Base-by-base conservation (phyloP, 2,113 vertebrate species). In the Hippolais icterina region DNA sequence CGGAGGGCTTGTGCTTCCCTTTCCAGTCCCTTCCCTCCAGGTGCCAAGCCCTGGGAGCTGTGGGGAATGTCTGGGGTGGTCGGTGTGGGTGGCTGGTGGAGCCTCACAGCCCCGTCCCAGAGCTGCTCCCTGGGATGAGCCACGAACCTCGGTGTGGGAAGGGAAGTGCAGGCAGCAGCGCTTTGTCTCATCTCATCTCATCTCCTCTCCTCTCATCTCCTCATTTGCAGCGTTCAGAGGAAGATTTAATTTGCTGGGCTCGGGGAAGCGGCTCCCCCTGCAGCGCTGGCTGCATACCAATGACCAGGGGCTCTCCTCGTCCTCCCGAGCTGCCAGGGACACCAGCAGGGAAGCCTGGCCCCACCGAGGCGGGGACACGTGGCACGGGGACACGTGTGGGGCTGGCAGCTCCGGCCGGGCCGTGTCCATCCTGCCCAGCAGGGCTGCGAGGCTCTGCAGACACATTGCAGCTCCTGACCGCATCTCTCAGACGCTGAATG, bases 191-290 rank as follows among this genome's bases (percentile, higher is more conserved):
- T 64, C 83, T 94, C 93, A 76, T 76, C 95, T 94, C 81, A 65
- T 96, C 71, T 63, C 75, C 4, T 95, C 91, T 94, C 74, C 10
- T 68, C 91, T 95, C 93, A 70, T 89, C 90, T 94, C 79, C 95
- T 95, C 87, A 77, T 95, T 94, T 82, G 87, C 89, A 17, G 84
- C 56, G 9, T 83, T 95, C 94, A 60, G 74, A 87, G 89, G 89
- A 84, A 94, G 94, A 96, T 97, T 96, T 93, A 83, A 97, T 96
- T 95, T 95, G 90, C 95, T 20, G 90, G 76, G 49, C 84, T 78
- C 23, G 7, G 63, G 87, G 77, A 63, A 81, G 87, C 6, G 0
- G 49, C 78, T 94, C 59, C 31, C 61, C 71, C 86, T 15, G 64
- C 83, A 20, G 71, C 6, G 1, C 7, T 41, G 83, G 49, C 94